Conservation (phyloP, 2,797 vertebrate species). For the Karalla daura region DNA sequence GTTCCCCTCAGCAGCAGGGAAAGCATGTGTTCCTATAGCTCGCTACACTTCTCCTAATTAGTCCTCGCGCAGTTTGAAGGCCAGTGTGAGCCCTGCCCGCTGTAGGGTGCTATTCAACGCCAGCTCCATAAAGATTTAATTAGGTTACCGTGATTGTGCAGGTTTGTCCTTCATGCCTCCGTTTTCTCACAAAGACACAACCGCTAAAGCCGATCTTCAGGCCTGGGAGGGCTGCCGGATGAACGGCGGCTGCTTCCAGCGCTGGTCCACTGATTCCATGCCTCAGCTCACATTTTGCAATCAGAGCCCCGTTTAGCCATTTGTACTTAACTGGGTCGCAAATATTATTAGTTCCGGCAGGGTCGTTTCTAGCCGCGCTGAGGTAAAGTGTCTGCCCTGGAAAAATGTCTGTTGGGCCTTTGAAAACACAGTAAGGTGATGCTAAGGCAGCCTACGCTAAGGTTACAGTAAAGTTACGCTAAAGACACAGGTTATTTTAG, state of each 20-base stretch:
- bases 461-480: no score
- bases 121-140: neutral
- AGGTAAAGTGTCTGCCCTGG: neutral
- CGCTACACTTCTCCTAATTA: constrained; percentile 16
- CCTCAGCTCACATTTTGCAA: neutral
- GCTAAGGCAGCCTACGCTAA: no score
- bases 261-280: neutral
- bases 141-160: neutral
- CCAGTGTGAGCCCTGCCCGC: neutral
- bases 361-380: neutral
- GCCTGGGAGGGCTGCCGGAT: neutral
- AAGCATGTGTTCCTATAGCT: constrained; percentile 17
- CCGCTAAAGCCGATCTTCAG: neutral
- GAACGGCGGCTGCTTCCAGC: neutral
- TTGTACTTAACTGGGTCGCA: neutral
- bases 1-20: constrained; percentile 13
- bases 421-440: no score
- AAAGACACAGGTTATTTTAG: neutral
- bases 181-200: neutral
- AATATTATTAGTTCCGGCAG: neutral
- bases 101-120: constrained; percentile 1
- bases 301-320: neutral
- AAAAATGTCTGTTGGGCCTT: neutral
- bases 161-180: constrained; percentile 10
- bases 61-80: constrained; percentile 1